Evolutionary conservation across 1,140 invertebrate species (phyloP).

Genomic region (Rhyzopertha dominica): DNA sequence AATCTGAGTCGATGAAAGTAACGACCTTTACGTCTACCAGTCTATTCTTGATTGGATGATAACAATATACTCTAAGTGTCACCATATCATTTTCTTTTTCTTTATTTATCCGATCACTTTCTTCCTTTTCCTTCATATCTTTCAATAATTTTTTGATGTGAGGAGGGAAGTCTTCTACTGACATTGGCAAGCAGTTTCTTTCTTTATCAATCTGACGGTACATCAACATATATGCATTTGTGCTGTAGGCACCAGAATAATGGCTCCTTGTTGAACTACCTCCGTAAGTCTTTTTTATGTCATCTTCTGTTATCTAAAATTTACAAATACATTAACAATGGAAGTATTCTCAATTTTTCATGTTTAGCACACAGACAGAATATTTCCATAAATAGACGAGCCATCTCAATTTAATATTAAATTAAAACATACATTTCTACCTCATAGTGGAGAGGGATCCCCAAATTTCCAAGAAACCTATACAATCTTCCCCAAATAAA

Average conservation of each 20-base stretch:
- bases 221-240: conserved; percentile 93
- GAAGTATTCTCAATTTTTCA: too few species aligned
- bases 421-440: too few species aligned
- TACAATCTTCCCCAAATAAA: too few species aligned
- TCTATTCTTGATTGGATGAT: conserved; percentile 53
- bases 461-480: too few species aligned
- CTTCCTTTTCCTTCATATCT: conserved; percentile 63
- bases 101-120: conserved; percentile 55
- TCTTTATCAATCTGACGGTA: conserved; percentile 76
- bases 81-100: conserved; percentile 59
- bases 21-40: conserved; percentile 51
- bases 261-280: conserved; percentile 65
- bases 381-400: too few species aligned
- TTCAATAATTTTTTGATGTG: conserved; percentile 67
- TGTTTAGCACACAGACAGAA: too few species aligned
- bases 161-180: conserved; percentile 64
- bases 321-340: too few species aligned
- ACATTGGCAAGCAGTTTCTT: conserved; percentile 64
- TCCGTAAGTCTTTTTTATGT: conserved; percentile 82
- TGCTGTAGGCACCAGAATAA: conserved; percentile 74
- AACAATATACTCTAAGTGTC: conserved; percentile 61
- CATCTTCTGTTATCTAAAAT: conserved; percentile 69
- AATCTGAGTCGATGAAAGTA: conserved; percentile 51
- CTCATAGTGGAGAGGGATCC: too few species aligned
- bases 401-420: too few species aligned